Conservation (phyloP, 2,797 vertebrate genomes). For the Novumbra hubbsi region DNA sequence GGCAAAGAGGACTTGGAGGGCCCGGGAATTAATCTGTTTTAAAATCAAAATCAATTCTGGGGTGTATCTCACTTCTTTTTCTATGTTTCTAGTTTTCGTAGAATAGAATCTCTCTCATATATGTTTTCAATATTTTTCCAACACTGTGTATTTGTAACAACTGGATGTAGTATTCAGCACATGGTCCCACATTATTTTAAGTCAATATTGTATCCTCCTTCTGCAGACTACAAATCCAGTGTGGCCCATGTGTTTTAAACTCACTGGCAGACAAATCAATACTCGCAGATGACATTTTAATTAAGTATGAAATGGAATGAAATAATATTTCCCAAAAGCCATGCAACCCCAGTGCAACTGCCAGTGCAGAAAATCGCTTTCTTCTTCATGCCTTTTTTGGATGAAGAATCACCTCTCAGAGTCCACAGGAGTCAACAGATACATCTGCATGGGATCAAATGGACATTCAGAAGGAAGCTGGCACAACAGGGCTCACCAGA, state of each 20-base stretch:
- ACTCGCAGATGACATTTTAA: neutral
- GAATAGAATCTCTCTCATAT: slow-evolving; percentile 32
- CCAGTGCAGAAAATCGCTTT: neutral
- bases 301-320: neutral
- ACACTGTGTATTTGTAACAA: slow-evolving; percentile 5
- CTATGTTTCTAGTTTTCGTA: neutral
- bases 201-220: slow-evolving; percentile 5
- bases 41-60: neutral
- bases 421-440: neutral
- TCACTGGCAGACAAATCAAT: neutral
- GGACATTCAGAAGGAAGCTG: too few relatives aligned
- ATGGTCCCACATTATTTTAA: slow-evolving; percentile 15
- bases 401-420: neutral
- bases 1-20: neutral
- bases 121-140: slow-evolving; percentile 42
- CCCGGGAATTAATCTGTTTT: slow-evolving; percentile 5
- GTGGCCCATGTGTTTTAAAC: neutral
- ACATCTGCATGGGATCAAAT: neutral
- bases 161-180: neutral
- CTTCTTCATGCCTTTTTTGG: neutral
- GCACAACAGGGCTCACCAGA: too few relatives aligned
- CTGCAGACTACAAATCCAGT: neutral
- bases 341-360: neutral
- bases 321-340: neutral
- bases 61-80: neutral